Conservation (phyloP, 2,888 invertebrate species). For the Mayetiola destructor region DNA sequence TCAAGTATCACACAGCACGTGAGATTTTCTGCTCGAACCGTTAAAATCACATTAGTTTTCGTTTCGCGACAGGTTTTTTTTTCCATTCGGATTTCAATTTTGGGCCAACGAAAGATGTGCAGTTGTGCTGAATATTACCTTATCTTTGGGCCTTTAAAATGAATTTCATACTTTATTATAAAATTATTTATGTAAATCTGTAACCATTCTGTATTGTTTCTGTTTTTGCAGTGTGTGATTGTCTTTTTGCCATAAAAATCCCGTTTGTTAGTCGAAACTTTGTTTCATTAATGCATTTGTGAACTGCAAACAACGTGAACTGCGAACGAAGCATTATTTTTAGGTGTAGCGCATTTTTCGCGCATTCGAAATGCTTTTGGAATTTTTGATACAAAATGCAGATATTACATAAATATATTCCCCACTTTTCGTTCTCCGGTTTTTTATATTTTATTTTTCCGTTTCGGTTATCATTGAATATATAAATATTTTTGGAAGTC, state of each 20-base stretch:
- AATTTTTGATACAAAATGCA: conserved; percentile 13
- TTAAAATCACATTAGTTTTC: too few species aligned
- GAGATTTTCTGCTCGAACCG: too few species aligned
- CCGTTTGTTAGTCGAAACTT: too few species aligned
- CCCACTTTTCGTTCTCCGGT: neutral
- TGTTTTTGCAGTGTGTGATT: neutral
- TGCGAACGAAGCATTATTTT: neutral
- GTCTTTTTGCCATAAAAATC: neutral
- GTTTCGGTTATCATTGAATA: conserved; percentile 3
- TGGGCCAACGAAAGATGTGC: too few species aligned
- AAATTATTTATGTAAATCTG: conserved; percentile 10
- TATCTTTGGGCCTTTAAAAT: too few species aligned
- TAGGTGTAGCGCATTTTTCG: neutral
- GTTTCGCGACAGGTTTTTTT: too few species aligned
- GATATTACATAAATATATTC: neutral
- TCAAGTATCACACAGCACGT: too few species aligned
- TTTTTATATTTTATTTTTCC: too few species aligned
- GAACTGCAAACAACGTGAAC: neutral
- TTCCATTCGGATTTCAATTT: too few species aligned
- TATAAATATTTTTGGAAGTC: neutral
- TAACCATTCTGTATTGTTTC: neutral
- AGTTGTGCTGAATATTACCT: too few species aligned
- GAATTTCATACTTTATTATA: too few species aligned
- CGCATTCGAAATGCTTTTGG: too few species aligned
- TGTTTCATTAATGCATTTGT: neutral